Conservation (phyloP, 2,113 vertebrate species). For the Notarius lentiginosus region DNA sequence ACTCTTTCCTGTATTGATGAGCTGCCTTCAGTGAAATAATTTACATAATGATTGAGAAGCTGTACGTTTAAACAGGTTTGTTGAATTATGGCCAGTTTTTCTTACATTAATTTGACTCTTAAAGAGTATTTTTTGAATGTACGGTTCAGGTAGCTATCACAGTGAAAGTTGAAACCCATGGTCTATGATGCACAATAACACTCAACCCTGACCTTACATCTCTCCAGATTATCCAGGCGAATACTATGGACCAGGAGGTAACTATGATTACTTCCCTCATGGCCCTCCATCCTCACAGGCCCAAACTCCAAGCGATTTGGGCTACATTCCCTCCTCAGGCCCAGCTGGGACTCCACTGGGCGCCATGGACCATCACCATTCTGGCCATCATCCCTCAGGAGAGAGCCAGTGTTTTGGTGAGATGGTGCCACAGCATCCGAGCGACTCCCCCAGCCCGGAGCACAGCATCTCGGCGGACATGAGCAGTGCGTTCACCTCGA, state of each 20-base stretch:
- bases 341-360: conserved; percentile 90
- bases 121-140: not conserved
- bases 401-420: conserved; percentile 92
- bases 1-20: not conserved
- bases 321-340: conserved; percentile 88
- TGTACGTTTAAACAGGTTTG: not conserved
- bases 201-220: not conserved
- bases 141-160: not conserved
- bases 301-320: conserved; percentile 92
- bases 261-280: conserved; percentile 95
- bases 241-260: conserved; percentile 90
- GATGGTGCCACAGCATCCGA: conserved; percentile 84
- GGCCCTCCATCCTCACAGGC: conserved; percentile 91
- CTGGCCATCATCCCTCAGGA: conserved; percentile 85
- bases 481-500: conserved; percentile 88
- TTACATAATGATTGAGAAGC: not conserved
- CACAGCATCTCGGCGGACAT: conserved; percentile 93
- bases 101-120: not conserved
- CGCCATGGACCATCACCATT: conserved; percentile 85
- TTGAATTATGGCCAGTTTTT: not conserved
- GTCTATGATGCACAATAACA: not conserved
- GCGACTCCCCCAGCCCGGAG: conserved; percentile 94
- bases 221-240: conserved; percentile 90
- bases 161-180: not conserved
- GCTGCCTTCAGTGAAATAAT: not conserved